Evolutionary conservation across 2,113 vertebrate species (phyloP), one percentile per base, ranked within the genome.

Genomic region (Ophthalmolycus amberensis): DNA sequence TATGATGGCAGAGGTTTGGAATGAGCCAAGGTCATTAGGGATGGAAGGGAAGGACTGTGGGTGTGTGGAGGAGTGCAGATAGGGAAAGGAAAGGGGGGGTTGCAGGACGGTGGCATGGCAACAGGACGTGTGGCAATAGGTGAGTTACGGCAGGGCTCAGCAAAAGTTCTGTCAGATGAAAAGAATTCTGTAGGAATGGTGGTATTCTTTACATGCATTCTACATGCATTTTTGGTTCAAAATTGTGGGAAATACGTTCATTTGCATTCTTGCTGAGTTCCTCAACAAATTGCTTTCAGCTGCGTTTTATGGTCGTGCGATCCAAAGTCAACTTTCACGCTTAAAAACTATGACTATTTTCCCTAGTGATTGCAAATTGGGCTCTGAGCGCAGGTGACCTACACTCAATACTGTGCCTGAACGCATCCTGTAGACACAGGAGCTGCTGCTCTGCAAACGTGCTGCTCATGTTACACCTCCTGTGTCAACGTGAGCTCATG

Each of bases 1-100:
- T 92, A 92, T 95, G 94, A 95, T 92, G 91, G 73, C 84, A 94
- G 82, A 65, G 77, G 91, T 93, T 91, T 60, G 95, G 95, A 96
- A 96, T 96, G 94, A 46, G 52, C 58, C 72, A 77, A 75, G 58
- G 44, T 88, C 84, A 52, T 66, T n/a, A 48, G 65, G 79, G 70
- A 32, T 71, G 59, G 64, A 85, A 64, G 80, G 89, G 77, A 81
- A 85, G 58, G 59, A 72, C 52, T 20, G 67, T 8, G 2, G 59
- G 52, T 75, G 64, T 71, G 46, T n/a, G 64, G 37, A 54, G 65
- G 74, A 29, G 38, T 20, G 63, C 37, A 78, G 74, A 81, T 18
- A 75, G 65, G 27, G 71, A 66, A 42, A 73, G 32, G 60, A 54
- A 77, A 32, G 29, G 40, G 5, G 42, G 5, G 42, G 59, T 56